Evolutionary conservation across 2,797 vertebrate genomes (phyloP).

Genomic region (Xerus rutilus): DNA sequence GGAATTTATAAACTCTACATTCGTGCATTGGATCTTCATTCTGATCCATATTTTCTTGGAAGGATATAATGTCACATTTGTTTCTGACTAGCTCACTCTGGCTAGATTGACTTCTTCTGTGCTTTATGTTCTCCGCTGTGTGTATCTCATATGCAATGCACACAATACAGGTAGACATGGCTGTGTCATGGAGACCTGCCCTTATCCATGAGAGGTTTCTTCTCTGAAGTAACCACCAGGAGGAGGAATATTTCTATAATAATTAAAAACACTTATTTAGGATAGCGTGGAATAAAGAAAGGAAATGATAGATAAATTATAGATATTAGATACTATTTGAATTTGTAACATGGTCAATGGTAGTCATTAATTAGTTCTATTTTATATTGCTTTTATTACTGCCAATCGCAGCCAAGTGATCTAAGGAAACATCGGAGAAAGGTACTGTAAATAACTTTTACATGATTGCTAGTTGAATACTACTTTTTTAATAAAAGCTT

Average conservation of each 20-base stretch:
- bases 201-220: not conserved
- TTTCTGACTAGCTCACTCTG: not conserved
- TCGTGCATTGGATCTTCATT: not conserved
- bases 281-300: not conserved
- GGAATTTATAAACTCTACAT: not conserved
- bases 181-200: not conserved
- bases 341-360: not conserved
- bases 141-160: not conserved
- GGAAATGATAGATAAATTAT: not conserved
- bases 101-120: not conserved
- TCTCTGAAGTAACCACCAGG: not conserved
- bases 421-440: slow-evolving; percentile 99
- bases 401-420: slow-evolving; percentile 95
- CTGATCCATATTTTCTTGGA: not conserved
- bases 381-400: slow-evolving; percentile 80
- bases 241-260: not conserved
- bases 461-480: not conserved
- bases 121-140: not conserved
- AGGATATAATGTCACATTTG: not conserved
- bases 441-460: slow-evolving; percentile 88
- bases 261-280: not conserved
- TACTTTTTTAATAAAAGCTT: not conserved
- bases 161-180: no score
- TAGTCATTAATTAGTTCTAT: slow-evolving; percentile 77
- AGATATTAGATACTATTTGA: not conserved